A percentile compares a stretch with the other conserved stretches of the same genome.
phyloP scores from a whole-genome alignment of 2,113 vertebrate genomes.

The Paramisgurnus dabryanus region DNA sequence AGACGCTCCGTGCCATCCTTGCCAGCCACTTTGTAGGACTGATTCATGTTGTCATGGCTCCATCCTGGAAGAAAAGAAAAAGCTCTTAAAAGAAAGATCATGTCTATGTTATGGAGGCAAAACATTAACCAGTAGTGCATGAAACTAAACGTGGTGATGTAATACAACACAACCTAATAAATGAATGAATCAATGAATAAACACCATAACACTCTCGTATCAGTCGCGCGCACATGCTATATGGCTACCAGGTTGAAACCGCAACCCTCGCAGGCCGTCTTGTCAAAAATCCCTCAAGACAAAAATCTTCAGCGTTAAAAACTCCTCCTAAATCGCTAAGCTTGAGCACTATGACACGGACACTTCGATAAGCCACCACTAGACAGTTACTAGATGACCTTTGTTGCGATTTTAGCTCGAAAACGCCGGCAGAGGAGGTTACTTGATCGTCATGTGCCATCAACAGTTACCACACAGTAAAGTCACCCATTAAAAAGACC shows the following conservation, averaged over 20 bases:
- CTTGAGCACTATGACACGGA: not conserved
- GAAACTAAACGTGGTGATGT: not conserved
- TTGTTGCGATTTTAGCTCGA: not conserved
- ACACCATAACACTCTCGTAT: not conserved
- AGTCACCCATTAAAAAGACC: slow-evolving; percentile 24
- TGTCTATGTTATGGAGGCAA: too few relatives aligned
- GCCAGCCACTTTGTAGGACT: slow-evolving; percentile 86
- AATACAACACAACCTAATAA: not conserved
- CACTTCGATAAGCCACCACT: not conserved
- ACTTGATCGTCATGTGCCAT: slow-evolving; percentile 25
- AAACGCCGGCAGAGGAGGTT: slow-evolving; percentile 11
- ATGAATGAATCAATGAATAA: not conserved
- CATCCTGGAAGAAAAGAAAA: slow-evolving; percentile 65
- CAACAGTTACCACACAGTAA: slow-evolving; percentile 41
- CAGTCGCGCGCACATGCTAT: not conserved
- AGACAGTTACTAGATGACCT: slow-evolving; percentile 8
- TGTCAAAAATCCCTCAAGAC: slow-evolving; percentile 26
- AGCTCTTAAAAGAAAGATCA: slow-evolving; percentile 43
- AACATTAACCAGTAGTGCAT: not conserved
- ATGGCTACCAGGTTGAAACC: slow-evolving; percentile 6
- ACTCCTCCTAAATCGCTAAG: not conserved
- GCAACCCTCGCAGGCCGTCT: slow-evolving; percentile 30
- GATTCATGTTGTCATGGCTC: slow-evolving; percentile 88
- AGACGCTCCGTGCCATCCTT: slow-evolving; percentile 80
- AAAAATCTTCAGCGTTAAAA: not conserved